Conservation (phyloP, 2,797 vertebrate species). For the Rhinogobio ventralis region DNA sequence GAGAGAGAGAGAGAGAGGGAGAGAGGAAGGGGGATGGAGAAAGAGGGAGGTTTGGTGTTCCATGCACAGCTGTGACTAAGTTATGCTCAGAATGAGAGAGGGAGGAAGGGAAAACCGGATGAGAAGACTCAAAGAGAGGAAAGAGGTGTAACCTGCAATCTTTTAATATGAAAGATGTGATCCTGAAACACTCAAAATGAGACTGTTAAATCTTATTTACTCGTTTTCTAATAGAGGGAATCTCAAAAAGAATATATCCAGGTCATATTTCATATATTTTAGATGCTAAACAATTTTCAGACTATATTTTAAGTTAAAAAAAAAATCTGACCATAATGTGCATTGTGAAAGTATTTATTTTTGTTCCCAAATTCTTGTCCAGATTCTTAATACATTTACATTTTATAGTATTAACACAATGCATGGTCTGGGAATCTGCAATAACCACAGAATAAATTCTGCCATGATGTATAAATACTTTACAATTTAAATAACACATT, state of each 20-base stretch:
- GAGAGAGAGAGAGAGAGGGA: conserved; percentile 20
- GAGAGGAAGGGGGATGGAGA: conserved; percentile 20
- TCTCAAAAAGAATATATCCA: not conserved
- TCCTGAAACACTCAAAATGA: not conserved
- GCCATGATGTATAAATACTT: no score
- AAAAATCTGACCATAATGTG: no score
- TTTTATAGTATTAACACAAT: no score
- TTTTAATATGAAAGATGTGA: conserved; percentile 27
- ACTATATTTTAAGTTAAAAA: no score
- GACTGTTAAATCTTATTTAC: not conserved
- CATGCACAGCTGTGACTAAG: conserved; percentile 43
- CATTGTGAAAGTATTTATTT: not conserved
- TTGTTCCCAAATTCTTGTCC: not conserved
- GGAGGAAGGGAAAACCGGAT: conserved; percentile 42
- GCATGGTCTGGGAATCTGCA: no score
- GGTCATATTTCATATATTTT: not conserved
- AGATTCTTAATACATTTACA: not conserved
- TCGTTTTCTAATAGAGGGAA: not conserved
- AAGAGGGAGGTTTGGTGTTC: conserved; percentile 48
- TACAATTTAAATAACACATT: no score
- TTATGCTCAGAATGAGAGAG: conserved; percentile 39
- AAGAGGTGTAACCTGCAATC: conserved; percentile 33
- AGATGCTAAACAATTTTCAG: no score
- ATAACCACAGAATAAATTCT: no score
- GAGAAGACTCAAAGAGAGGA: conserved; percentile 44